Percentiles rank a stretch among this genome's conserved stretches.
These are phyloP conservation scores for Eidolon helvum DNA, from an alignment of 2,113 vertebrate species.

Conservation along the genomic window DNA sequence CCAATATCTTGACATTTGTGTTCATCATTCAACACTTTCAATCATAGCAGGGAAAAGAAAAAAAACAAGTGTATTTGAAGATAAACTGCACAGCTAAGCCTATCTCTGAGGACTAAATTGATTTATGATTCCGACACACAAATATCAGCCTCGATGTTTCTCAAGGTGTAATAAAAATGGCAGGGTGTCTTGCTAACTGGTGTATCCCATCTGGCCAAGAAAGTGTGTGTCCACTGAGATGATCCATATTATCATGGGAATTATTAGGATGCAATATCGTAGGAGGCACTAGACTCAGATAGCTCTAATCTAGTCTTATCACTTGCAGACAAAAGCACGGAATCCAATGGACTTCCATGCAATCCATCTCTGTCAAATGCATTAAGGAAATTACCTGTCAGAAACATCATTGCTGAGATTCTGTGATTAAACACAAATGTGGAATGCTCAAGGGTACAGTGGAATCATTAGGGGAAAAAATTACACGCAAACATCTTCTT, in stretches of 20 bases:
- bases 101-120: conserved; percentile 58
- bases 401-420: conserved; percentile 88
- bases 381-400: conserved; percentile 95
- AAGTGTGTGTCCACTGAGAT: conserved; percentile 75
- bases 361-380: conserved; percentile 93
- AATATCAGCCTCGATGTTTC: conserved; percentile 72
- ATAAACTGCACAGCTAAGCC: background rate
- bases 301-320: conserved; percentile 88
- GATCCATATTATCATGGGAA: conserved; percentile 82
- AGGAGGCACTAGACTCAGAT: conserved; percentile 83
- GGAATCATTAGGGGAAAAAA: conserved; percentile 67
- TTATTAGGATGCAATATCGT: conserved; percentile 87
- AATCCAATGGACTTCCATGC: conserved; percentile 83
- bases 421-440: conserved; percentile 90
- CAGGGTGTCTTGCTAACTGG: conserved; percentile 65
- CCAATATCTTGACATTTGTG: background rate
- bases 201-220: conserved; percentile 66
- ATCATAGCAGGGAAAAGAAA: background rate
- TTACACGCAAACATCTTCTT: conserved; percentile 77
- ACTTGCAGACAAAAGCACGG: conserved; percentile 85
- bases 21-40: background rate
- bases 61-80: background rate
- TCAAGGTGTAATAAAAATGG: conserved; percentile 69
- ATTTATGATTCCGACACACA: conserved; percentile 62
- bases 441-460: conserved; percentile 84